phyloP scores from a whole-genome alignment of 2,797 vertebrate genomes.

The Danionella dracula region DNA sequence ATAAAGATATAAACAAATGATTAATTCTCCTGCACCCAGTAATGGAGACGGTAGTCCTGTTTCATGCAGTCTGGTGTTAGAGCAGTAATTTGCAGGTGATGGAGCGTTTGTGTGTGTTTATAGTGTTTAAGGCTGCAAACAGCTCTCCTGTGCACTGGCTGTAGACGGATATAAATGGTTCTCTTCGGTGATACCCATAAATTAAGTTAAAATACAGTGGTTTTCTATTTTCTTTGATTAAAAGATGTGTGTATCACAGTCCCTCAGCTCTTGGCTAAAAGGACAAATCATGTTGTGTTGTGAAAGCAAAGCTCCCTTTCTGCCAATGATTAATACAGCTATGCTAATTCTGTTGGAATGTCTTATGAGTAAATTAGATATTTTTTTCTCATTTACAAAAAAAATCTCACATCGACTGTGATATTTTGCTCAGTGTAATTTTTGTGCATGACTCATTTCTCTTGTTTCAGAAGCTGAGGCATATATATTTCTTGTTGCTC shows the following conservation, averaged over 20 bases:
- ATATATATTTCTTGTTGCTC: neutral
- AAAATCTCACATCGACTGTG: conserved; percentile 36
- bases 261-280: conserved; percentile 16
- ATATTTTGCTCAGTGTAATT: conserved; percentile 32
- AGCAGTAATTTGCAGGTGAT: neutral
- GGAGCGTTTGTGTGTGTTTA: neutral
- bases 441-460: conserved; percentile 13
- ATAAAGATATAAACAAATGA: neutral
- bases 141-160: neutral
- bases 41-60: neutral
- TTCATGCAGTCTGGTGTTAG: neutral
- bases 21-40: too few relatives aligned
- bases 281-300: conserved; percentile 17
- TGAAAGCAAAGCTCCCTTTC: conserved; percentile 19
- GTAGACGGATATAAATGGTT: neutral
- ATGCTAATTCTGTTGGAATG: conserved; percentile 39
- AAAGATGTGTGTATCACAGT: conserved; percentile 14
- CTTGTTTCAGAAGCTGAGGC: conserved; percentile 11
- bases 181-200: neutral
- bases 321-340: conserved; percentile 39
- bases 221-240: neutral
- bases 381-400: conserved; percentile 39
- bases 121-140: neutral
- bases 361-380: conserved; percentile 37
- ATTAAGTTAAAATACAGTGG: neutral